Conservation (phyloP, 1,140 invertebrate species). For the Prorops nasuta region DNA sequence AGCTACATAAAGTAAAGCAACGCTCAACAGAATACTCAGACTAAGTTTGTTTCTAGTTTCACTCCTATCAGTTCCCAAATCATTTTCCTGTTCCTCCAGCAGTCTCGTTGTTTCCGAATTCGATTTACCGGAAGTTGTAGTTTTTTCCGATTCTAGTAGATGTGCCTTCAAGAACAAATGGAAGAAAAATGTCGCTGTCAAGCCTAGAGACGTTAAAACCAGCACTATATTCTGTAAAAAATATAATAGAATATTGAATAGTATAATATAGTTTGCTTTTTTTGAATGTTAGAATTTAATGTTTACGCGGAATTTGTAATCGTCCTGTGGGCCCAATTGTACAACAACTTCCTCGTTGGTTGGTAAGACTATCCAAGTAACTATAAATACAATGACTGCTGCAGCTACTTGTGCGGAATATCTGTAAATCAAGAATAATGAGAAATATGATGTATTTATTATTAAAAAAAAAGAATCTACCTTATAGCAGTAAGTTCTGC, state of each 20-base stretch:
- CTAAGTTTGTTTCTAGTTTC: slow-evolving; percentile 31
- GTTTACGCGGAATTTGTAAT: slow-evolving; percentile 74
- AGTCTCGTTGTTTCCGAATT: slow-evolving; percentile 11
- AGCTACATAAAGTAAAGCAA: slow-evolving; percentile 69
- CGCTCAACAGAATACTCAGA: slow-evolving; percentile 38
- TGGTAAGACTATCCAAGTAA: slow-evolving; percentile 72
- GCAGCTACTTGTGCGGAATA: slow-evolving; percentile 81
- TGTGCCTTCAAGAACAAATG: slow-evolving; percentile 56
- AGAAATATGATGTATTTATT: not conserved
- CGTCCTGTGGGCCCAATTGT: slow-evolving; percentile 68
- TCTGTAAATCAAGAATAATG: slow-evolving; percentile 52
- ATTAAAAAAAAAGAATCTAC: slow-evolving; percentile 49
- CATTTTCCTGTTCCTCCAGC: not conserved
- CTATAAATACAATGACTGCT: slow-evolving; percentile 74
- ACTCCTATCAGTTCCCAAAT: slow-evolving; percentile 1
- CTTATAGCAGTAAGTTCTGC: slow-evolving; percentile 78
- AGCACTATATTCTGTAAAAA: slow-evolving; percentile 60
- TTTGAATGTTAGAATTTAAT: not conserved
- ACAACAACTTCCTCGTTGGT: slow-evolving; percentile 55
- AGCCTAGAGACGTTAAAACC: slow-evolving; percentile 59
- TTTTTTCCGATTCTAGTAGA: slow-evolving; percentile 35
- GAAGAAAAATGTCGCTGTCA: slow-evolving; percentile 60
- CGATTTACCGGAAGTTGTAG: slow-evolving; percentile 15
- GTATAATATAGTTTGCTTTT: not conserved
- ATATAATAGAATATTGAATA: slow-evolving; percentile 9